Base-by-base conservation (phyloP, 2,888 invertebrate species). In the Ectemnius cavifrons region DNA sequence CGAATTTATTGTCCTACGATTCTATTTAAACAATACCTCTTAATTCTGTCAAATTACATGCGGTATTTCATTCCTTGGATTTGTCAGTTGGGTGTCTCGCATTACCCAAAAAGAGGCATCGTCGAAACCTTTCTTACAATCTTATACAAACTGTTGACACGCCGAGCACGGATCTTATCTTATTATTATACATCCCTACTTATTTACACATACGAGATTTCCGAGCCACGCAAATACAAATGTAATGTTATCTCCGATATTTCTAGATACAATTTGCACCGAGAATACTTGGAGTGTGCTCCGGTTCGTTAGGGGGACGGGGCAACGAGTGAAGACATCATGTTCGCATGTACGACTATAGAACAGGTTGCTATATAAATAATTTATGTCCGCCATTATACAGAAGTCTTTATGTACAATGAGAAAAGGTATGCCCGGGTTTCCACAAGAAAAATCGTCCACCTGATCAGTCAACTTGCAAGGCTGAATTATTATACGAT, bases 281-380 rank as follows among this genome's bases (percentile, higher is more conserved):
- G 1, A 11, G 8, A 37, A 37, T 1, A 37, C 37, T 37, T 6
- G 5, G 8, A 37, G 37, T 37, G 37, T 4, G 11, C 37, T 37
- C 37, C 2, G 37, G 37, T 8, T 37, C 37, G 37, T 37, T 37
- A 37, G 8, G 11, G 11, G 37, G n/a, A 13, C 2, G 16, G 16
- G n/a, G 14, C 14, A 13, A 16, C 52, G 16, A 4, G 16, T 52
- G 16, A 14, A 13, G 52, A 52, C 52, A 52, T 5, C 52, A 16
- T 6, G 52, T 16, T 16, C n/a, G 52, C 2, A 16, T 5, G 52
- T 11, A 6, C 13, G 52, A 14, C 14, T 4, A 52, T 16, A 14
- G 45, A 37, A 20, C 47, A 18, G 4, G 28, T 62, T 62, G 16
- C 20, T 14, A 16, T 62, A 13, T 47, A 62, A 62, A 62, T 61